These are phyloP conservation scores for Athalia circularis DNA, from an alignment of 2,888 invertebrate genomes.

Conservation along the genomic window DNA sequence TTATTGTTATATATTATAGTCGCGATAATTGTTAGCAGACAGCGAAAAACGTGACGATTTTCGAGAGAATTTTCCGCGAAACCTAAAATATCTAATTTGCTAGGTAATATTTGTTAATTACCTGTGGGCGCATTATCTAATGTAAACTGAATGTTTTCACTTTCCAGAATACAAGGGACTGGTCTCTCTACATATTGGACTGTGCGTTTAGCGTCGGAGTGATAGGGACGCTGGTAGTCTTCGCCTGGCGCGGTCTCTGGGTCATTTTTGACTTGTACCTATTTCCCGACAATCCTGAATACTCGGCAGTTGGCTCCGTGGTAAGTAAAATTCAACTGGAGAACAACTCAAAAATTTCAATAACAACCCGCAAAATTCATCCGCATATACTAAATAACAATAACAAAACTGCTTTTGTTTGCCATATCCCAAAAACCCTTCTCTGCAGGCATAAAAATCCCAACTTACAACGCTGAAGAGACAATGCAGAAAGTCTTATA, in stretches of 20 bases:
- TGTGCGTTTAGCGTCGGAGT: constrained; percentile 90
- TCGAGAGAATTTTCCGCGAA: too few relatives aligned
- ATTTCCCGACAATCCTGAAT: constrained; percentile 82
- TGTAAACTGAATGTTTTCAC: constrained; percentile 49
- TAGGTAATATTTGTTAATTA: too few relatives aligned
- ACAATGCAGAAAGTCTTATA: too few relatives aligned
- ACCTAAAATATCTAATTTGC: too few relatives aligned
- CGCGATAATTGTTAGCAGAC: too few relatives aligned
- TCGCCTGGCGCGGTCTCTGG: constrained; percentile 93
- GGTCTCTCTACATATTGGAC: constrained; percentile 86
- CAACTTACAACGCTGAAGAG: too few relatives aligned
- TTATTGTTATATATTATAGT: too few relatives aligned
- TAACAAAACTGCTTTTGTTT: too few relatives aligned
- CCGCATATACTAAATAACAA: not conserved
- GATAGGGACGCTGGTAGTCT: constrained; percentile 89
- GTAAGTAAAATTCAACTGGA: constrained; percentile 76
- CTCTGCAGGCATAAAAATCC: too few relatives aligned
- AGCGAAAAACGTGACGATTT: too few relatives aligned
- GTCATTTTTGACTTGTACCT: constrained; percentile 86
- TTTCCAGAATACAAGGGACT: constrained; percentile 83
- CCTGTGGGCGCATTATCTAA: not conserved
- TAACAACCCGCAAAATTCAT: not conserved
- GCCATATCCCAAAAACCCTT: too few relatives aligned
- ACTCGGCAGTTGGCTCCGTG: constrained; percentile 87
- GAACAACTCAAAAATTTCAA: not conserved